Conservation (phyloP, 1,140 invertebrate species). For the Episyrphus balteatus region DNA sequence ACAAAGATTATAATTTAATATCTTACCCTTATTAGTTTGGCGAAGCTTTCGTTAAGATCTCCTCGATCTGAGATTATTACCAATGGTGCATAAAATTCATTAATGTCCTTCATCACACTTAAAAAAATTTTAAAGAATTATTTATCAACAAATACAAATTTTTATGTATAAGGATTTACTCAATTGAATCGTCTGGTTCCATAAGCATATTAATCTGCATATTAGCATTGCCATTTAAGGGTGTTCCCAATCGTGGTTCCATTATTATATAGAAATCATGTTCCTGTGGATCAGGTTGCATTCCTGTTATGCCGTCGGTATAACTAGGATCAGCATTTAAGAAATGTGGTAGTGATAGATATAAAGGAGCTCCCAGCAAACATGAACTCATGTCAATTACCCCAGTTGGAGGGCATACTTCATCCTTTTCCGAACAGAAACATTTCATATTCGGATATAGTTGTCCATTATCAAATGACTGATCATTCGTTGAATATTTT, state of each 20-base stretch:
- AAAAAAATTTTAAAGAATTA: not conserved
- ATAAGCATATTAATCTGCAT: conserved; percentile 62
- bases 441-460: conserved; percentile 45
- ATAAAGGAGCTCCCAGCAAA: conserved; percentile 61
- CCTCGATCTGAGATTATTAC: too few species aligned
- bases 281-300: conserved; percentile 52
- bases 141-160: not conserved
- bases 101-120: conserved; percentile 21
- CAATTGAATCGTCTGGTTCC: conserved; percentile 41
- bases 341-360: conserved; percentile 77
- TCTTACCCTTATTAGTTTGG: too few species aligned
- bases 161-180: conserved; percentile 36
- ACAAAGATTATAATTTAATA: too few species aligned
- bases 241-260: conserved; percentile 62
- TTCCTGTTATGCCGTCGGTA: conserved; percentile 48
- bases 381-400: conserved; percentile 55
- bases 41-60: too few species aligned
- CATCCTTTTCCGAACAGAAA: conserved; percentile 37
- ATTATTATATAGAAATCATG: conserved; percentile 60
- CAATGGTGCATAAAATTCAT: conserved; percentile 26
- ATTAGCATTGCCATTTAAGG: conserved; percentile 52
- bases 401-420: conserved; percentile 38
- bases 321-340: conserved; percentile 64
- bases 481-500: conserved; percentile 45
- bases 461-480: conserved; percentile 56